These are phyloP conservation scores for Enoplosus armatus DNA, from an alignment of 2,797 vertebrate genomes.

Conservation along the genomic window DNA sequence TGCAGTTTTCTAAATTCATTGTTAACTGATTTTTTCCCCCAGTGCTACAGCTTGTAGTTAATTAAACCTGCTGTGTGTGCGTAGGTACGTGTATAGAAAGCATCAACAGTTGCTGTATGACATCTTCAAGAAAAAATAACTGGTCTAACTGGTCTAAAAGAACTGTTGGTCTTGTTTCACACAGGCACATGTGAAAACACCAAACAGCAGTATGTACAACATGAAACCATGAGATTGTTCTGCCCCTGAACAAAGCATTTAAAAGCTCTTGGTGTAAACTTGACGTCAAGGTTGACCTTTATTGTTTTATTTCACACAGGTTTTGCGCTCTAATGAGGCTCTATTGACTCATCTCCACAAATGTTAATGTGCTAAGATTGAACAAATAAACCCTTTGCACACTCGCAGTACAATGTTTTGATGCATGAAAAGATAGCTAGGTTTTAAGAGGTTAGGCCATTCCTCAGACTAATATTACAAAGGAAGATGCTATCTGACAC, in stretches of 20 bases:
- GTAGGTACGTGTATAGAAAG: conserved; percentile 4
- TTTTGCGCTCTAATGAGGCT: conserved; percentile 27
- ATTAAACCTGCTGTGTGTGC: conserved; percentile 8
- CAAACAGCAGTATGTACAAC: conserved; percentile 25
- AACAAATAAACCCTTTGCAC: background rate
- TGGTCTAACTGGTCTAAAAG: no score
- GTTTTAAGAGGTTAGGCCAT: background rate
- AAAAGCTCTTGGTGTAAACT: conserved; percentile 5
- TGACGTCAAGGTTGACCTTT: conserved; percentile 32
- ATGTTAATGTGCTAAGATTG: background rate
- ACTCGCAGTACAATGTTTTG: background rate
- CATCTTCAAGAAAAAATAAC: background rate
- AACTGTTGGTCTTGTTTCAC: background rate
- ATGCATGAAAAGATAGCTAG: background rate
- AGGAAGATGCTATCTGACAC: background rate
- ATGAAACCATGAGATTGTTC: conserved; percentile 12
- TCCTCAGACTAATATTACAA: background rate
- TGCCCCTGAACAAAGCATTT: conserved; percentile 14
- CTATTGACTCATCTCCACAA: conserved; percentile 1
- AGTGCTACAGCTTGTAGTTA: conserved; percentile 1
- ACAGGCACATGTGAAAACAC: conserved; percentile 15
- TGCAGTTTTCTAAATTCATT: conserved; percentile 17
- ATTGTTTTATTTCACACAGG: conserved; percentile 18
- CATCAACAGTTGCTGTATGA: background rate
- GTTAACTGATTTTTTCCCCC: background rate